Evolutionary conservation across 2,888 invertebrate genomes (phyloP).

Genomic region (Rosalia funebris): DNA sequence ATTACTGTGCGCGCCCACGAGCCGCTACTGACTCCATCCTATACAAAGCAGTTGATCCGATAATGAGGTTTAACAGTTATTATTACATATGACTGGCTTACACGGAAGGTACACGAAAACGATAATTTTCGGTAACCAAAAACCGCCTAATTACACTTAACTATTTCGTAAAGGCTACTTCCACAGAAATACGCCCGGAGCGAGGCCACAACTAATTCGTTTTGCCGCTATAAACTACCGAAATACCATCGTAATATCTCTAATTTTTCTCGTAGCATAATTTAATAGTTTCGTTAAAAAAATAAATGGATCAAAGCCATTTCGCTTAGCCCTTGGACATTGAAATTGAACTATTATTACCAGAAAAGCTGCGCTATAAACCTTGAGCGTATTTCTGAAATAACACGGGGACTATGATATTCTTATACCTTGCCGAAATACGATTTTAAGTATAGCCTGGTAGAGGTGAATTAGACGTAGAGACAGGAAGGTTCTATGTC

Average conservation of each 20-base stretch:
- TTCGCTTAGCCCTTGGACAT: conserved; percentile 3
- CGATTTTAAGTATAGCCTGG: conserved; percentile 22
- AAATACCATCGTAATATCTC: background rate
- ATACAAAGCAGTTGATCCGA: too few relatives aligned
- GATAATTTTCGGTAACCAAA: conserved; percentile 10
- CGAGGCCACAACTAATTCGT: conserved; percentile 12
- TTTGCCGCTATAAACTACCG: conserved; percentile 17
- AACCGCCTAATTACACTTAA: conserved; percentile 15
- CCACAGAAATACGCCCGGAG: conserved; percentile 3
- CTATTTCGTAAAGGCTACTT: conserved; percentile 10
- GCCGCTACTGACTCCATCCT: too few relatives aligned
- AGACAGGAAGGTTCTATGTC: conserved; percentile 11
- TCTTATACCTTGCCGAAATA: conserved; percentile 16
- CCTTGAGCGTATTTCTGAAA: background rate
- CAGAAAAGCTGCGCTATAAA: conserved; percentile 1
- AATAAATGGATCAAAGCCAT: background rate
- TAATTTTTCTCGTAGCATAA: conserved; percentile 2
- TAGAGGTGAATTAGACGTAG: conserved; percentile 8
- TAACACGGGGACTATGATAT: conserved; percentile 6
- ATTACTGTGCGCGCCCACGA: too few relatives aligned
- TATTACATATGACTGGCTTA: too few relatives aligned
- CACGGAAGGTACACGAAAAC: background rate
- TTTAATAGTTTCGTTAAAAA: conserved; percentile 5
- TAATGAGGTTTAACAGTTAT: too few relatives aligned
- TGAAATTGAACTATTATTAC: conserved; percentile 20